Conservation (phyloP, 2,888 invertebrate genomes). For the Scrobipalpa atriplicella region DNA sequence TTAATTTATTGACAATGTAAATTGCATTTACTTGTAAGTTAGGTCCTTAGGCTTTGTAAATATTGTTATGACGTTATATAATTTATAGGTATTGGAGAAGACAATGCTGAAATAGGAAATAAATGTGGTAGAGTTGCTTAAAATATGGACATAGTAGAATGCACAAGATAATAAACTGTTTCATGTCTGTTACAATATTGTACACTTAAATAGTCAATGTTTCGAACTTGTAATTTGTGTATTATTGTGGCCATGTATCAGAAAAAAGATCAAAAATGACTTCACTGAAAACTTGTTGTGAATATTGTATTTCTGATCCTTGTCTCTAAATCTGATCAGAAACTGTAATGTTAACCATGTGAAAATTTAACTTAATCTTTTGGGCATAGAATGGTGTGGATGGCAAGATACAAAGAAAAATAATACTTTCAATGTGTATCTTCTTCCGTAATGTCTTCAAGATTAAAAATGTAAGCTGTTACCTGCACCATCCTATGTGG, state of each 20-base stretch:
- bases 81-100: conserved; percentile 79
- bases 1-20: conserved; percentile 80
- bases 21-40: conserved; percentile 81
- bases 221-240: conserved; percentile 72
- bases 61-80: conserved; percentile 83
- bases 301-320: background rate
- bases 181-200: conserved; percentile 64
- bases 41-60: conserved; percentile 81
- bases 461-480: conserved; percentile 9
- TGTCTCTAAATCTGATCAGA: background rate
- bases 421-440: background rate
- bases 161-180: conserved; percentile 63
- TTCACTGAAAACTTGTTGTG: conserved; percentile 10
- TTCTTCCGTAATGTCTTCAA: conserved; percentile 3
- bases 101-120: conserved; percentile 65
- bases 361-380: background rate
- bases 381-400: conserved; percentile 10
- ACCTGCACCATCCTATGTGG: conserved; percentile 5
- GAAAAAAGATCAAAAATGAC: conserved; percentile 20
- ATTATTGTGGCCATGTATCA: conserved; percentile 65
- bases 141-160: conserved; percentile 66
- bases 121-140: conserved; percentile 74
- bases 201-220: conserved; percentile 72
- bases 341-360: conserved; percentile 9
- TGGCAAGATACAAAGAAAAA: background rate